Evolutionary conservation across 2,113 vertebrate genomes (phyloP).

Genomic region (Oncorhynchus gorbuscha): DNA sequence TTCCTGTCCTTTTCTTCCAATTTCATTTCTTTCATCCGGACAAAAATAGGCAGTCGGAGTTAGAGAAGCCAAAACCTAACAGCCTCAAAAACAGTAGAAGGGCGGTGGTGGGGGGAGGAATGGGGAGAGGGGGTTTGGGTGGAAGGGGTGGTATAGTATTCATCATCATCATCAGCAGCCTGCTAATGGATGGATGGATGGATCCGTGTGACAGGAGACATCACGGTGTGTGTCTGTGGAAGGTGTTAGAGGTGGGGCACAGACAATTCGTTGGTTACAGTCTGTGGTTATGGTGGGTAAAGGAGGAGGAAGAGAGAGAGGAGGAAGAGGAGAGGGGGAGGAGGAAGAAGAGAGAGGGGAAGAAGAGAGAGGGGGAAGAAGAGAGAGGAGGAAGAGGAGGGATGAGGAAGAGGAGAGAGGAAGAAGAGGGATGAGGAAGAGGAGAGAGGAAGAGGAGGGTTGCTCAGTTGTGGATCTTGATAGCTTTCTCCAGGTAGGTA

Average conservation of each 20-base stretch:
- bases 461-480: conserved; percentile 99
- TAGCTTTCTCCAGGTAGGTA: conserved; percentile 99
- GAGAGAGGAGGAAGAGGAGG: conserved; percentile 45
- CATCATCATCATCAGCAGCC: conserved; percentile 80
- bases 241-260: conserved; percentile 86
- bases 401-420: neutral
- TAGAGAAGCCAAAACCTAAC: conserved; percentile 89
- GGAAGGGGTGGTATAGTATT: neutral
- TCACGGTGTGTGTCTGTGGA: conserved; percentile 67
- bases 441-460: conserved; percentile 56
- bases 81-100: conserved; percentile 76
- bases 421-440: no score
- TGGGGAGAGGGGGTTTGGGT: neutral
- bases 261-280: conserved; percentile 75
- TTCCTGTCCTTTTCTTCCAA: conserved; percentile 48
- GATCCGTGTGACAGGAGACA: conserved; percentile 15
- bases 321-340: no score
- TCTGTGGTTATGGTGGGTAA: conserved; percentile 74
- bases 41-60: conserved; percentile 86
- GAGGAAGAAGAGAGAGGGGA: neutral
- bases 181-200: conserved; percentile 47
- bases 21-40: conserved; percentile 58
- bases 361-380: conserved; percentile 22
- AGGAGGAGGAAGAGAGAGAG: conserved; percentile 56
- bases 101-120: conserved; percentile 7